Evolutionary conservation across 2,888 invertebrate species (phyloP), one percentile per base, ranked within the genome.

Genomic region (Megaustenia siamemsis): DNA sequence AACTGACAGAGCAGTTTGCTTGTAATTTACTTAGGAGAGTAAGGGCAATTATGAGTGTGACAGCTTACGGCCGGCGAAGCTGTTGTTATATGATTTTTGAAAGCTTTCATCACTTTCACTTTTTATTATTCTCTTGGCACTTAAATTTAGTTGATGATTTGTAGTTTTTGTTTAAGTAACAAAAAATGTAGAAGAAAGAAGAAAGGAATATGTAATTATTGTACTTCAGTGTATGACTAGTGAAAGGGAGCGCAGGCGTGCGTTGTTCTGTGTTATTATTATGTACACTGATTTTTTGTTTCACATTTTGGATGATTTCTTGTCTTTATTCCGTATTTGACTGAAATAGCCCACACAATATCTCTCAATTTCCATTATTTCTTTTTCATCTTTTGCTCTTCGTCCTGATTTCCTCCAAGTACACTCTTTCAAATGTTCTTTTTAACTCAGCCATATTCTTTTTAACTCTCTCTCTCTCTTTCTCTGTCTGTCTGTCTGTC

Each of bases 1-100:
- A 78, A 78, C 78, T 78, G 78, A 78, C 78, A 78, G 45, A 28
- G 40, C 66, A 66, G 78, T 78, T 66, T 66, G 78, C 63, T 43
- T 60, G 78, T 40, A 78, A 78, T 78, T 63, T 78, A 56, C 53
- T 78, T 78, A 32, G 60, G 28, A 45, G 66, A 35, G 43, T 21
- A 28, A n/a, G 78, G 63, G 78, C n/a, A 78, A 78, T 78, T 78
- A 78, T 63, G 32, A 63, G 1, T 32, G 28, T 78, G 78, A 40
- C 60, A 60, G 43, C 38, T 24, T 28, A n/a, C 18, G 66, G 45
- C 10, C 5, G 32, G 28, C n/a, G 38, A 38, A 56, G 12, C 76
- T 60, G 38, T 77, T 60, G 45, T 56, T 38, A 77, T 56, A n/a
- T 6, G 10, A 60, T 60, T 77, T 77, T 77, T 77, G 76, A 77